These are phyloP conservation scores for Aldrovandia affinis DNA, from an alignment of 2,797 vertebrate species.

Conservation along the genomic window DNA sequence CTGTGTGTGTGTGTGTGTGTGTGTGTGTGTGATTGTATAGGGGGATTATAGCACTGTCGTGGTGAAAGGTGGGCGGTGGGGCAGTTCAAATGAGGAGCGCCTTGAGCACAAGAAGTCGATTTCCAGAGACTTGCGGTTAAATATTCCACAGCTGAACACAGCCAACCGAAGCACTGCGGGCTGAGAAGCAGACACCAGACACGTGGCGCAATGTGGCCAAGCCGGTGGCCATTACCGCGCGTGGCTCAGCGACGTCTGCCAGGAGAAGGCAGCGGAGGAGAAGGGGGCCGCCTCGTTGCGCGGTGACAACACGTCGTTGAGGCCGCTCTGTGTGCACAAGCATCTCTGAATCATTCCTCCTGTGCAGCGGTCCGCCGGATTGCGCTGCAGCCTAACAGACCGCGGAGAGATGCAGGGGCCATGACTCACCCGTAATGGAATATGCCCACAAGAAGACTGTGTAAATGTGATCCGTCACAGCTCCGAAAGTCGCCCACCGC, in stretches of 20 bases:
- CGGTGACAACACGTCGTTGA: not conserved
- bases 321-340: not conserved
- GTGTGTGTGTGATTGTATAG: not conserved
- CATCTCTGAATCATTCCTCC: not conserved
- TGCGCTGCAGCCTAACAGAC: not conserved
- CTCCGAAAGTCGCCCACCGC: not conserved
- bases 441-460: conserved; percentile 32
- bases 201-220: not conserved
- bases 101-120: not conserved
- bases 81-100: not conserved
- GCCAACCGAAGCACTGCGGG: not conserved
- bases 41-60: not conserved
- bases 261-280: not conserved
- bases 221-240: not conserved
- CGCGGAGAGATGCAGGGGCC: not conserved
- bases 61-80: not conserved
- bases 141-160: not conserved
- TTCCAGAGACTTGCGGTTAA: not conserved
- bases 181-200: not conserved
- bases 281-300: not conserved
- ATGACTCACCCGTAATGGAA: conserved; percentile 36
- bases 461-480: conserved; percentile 18
- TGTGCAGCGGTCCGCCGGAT: not conserved
- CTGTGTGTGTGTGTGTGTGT: too few relatives aligned
- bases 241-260: not conserved